A percentile compares a stretch with the other conserved stretches of the same genome.
Evolutionary conservation across 2,888 invertebrate genomes (phyloP).

Genomic region (Rhimphoctona megacephalus): DNA sequence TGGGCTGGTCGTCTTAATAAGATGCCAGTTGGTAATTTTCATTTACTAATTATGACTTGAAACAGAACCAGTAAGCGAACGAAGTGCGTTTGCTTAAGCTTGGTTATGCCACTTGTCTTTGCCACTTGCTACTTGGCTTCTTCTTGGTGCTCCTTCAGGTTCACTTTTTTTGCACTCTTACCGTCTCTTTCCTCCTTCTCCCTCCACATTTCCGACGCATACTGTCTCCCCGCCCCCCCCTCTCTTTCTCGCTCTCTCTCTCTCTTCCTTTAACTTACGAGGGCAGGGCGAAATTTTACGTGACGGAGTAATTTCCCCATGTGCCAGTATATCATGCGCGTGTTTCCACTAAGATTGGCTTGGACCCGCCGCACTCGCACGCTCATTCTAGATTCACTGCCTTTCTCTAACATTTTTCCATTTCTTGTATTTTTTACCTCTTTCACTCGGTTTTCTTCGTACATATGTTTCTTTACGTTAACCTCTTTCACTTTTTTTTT

Average conservation of each 20-base stretch:
- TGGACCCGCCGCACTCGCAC: slow-evolving; percentile 66
- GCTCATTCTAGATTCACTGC: slow-evolving; percentile 50
- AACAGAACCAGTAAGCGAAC: slow-evolving; percentile 70
- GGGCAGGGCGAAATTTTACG: slow-evolving; percentile 79
- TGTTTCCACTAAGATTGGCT: slow-evolving; percentile 81
- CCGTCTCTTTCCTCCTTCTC: slow-evolving; percentile 6
- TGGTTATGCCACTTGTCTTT: slow-evolving; percentile 56
- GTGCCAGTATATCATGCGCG: slow-evolving; percentile 82
- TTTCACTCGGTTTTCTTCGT: slow-evolving; percentile 57
- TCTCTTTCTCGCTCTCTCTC: slow-evolving; percentile 50
- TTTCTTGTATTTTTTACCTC: slow-evolving; percentile 26
- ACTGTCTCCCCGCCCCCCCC: slow-evolving; percentile 40
- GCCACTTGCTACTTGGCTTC: slow-evolving; percentile 35
- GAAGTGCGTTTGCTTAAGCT: slow-evolving; percentile 56
- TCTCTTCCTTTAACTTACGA: slow-evolving; percentile 68
- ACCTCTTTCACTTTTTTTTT: slow-evolving; percentile 52
- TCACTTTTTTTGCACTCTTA: slow-evolving; percentile 46
- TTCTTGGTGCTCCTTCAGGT: slow-evolving; percentile 40
- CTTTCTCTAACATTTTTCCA: slow-evolving; percentile 44
- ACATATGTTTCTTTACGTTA: slow-evolving; percentile 61
- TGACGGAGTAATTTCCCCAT: slow-evolving; percentile 82
- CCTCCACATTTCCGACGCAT: not conserved
- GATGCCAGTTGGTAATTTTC: slow-evolving; percentile 73
- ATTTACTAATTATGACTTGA: slow-evolving; percentile 79
- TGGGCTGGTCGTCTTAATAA: slow-evolving; percentile 61